Evolutionary conservation across 2,797 vertebrate genomes (phyloP).

Genomic region (Anisognathus igniventris): DNA sequence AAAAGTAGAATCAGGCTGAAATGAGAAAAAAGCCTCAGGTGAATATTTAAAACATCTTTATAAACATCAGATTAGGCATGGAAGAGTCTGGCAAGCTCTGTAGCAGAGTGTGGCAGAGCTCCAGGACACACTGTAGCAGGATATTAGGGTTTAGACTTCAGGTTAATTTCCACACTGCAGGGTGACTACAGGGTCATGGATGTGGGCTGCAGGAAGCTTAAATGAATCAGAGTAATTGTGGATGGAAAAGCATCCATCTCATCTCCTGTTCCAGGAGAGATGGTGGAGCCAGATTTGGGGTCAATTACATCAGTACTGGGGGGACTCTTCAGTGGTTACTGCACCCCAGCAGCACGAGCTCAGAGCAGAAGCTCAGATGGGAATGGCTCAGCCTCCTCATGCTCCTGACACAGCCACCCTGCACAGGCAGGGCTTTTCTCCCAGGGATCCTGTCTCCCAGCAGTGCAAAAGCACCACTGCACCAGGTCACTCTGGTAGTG

Average conservation of each 20-base stretch:
- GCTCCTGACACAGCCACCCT: neutral
- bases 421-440: neutral
- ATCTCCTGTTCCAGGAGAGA: neutral
- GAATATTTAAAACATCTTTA: neutral
- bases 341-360: rapidly evolving
- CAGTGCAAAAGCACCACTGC: rapidly evolving
- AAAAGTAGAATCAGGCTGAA: neutral
- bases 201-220: neutral
- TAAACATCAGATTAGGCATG: neutral
- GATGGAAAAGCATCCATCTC: neutral
- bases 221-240: neutral
- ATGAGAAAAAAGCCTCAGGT: neutral
- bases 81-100: neutral
- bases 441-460: neutral
- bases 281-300: neutral
- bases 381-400: neutral
- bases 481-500: neutral
- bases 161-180: neutral
- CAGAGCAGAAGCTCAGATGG: neutral
- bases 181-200: neutral
- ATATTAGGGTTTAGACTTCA: neutral
- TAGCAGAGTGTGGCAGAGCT: neutral
- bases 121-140: neutral
- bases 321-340: too few species aligned
- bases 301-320: rapidly evolving